Percentiles rank a stretch among this genome's conserved stretches.
These are phyloP conservation scores for Dendrolimus punctatus DNA, from an alignment of 1,140 invertebrate genomes.

Conservation along the genomic window DNA sequence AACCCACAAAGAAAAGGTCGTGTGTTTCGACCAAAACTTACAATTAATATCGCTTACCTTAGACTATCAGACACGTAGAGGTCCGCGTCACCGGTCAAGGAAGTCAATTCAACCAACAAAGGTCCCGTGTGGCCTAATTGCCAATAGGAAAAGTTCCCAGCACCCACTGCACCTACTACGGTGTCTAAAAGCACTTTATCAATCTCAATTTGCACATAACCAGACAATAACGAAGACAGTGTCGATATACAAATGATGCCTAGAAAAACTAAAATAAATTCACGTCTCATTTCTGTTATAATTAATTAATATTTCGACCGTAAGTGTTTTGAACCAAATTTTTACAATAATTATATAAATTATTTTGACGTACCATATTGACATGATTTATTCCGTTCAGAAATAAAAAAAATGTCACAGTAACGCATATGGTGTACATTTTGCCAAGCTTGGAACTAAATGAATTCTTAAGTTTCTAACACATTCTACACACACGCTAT, in stretches of 20 bases:
- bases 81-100: conserved; percentile 50
- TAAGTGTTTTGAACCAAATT: conserved; percentile 1
- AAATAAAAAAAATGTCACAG: no score
- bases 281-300: conserved; percentile 30
- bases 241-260: conserved; percentile 45
- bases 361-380: no score
- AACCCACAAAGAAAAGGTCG: neutral
- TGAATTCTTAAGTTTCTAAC: no score
- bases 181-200: conserved; percentile 50
- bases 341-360: conserved; percentile 1
- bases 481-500: no score
- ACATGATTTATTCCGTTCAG: no score
- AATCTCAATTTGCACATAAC: conserved; percentile 25
- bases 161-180: conserved; percentile 38
- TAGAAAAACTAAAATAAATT: conserved; percentile 43
- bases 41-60: conserved; percentile 27
- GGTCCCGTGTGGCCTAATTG: conserved; percentile 49
- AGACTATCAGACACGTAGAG: conserved; percentile 52
- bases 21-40: neutral
- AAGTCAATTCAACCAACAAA: conserved; percentile 43
- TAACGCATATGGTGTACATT: no score
- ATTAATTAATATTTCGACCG: neutral
- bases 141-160: conserved; percentile 61
- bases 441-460: no score
- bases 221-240: conserved; percentile 32